Evolutionary conservation across 2,888 invertebrate species (phyloP).

Genomic region (Allacma fusca): DNA sequence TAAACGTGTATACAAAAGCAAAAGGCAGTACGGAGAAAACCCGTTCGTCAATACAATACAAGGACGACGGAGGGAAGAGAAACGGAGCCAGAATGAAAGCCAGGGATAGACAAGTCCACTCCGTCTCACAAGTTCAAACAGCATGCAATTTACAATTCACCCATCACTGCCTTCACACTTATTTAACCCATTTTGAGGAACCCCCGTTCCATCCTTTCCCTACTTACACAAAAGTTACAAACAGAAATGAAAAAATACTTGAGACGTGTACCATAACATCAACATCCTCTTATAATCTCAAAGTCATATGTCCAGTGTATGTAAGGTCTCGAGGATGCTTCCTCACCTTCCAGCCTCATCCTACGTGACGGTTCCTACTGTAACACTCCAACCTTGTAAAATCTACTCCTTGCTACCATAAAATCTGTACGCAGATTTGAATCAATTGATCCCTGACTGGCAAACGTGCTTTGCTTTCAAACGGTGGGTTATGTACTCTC

Average conservation of each 20-base stretch:
- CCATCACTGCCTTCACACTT: slow-evolving; percentile 29
- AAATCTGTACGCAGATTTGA: slow-evolving; percentile 52
- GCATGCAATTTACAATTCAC: slow-evolving; percentile 26
- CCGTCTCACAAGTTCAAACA: not conserved
- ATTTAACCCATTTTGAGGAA: slow-evolving; percentile 6
- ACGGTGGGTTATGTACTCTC: slow-evolving; percentile 11
- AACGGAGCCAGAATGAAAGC: not conserved
- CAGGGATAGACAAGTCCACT: not conserved
- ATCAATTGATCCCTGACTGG: slow-evolving; percentile 51
- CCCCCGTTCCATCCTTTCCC: not conserved
- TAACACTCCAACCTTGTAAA: slow-evolving; percentile 17
- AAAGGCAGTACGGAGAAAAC: too few relatives aligned
- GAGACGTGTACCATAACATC: not conserved
- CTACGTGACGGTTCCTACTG: slow-evolving; percentile 17
- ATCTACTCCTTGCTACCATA: slow-evolving; percentile 30
- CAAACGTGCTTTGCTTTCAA: slow-evolving; percentile 44
- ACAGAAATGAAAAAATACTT: not conserved
- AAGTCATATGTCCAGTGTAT: not conserved
- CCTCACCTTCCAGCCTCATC: not conserved
- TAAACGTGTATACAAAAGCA: too few relatives aligned
- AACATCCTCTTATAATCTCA: not conserved
- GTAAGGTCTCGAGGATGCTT: not conserved
- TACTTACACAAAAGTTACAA: not conserved
- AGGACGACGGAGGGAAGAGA: too few relatives aligned
- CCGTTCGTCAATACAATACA: too few relatives aligned